Evolutionary conservation across 2,888 invertebrate species (phyloP).

Genomic region (Orthosia incerta): DNA sequence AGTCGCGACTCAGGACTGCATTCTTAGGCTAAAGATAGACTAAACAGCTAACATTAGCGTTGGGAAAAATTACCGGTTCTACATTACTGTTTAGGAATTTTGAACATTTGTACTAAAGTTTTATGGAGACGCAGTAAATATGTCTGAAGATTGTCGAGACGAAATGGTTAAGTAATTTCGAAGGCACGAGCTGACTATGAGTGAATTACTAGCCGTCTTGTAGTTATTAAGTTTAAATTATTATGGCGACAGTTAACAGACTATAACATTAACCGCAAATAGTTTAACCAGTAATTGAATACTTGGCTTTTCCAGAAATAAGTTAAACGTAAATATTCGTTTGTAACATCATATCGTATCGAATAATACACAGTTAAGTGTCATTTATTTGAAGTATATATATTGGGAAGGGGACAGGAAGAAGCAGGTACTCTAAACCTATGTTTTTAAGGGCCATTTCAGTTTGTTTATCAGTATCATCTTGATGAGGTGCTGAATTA

Average conservation of each 20-base stretch:
- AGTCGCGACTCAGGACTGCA: slow-evolving; percentile 38
- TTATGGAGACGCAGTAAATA: slow-evolving; percentile 15
- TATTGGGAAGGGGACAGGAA: no score
- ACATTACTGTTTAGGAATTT: slow-evolving; percentile 40
- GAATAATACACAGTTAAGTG: no score
- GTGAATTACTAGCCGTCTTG: background rate
- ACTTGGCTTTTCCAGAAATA: background rate
- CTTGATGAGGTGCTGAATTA: background rate
- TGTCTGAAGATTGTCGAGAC: slow-evolving; percentile 1
- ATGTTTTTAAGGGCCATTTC: background rate
- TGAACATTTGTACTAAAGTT: slow-evolving; percentile 31
- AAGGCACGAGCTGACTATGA: background rate
- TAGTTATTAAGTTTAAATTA: slow-evolving; percentile 10
- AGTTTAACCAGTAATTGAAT: background rate
- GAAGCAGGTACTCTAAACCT: no score
- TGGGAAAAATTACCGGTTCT: slow-evolving; percentile 59
- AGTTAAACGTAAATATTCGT: no score
- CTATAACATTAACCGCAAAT: background rate
- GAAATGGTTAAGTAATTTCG: slow-evolving; percentile 19
- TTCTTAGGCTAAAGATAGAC: slow-evolving; percentile 64
- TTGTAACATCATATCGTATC: no score
- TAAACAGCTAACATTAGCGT: slow-evolving; percentile 54
- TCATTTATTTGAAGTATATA: no score
- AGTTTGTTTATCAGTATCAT: background rate
- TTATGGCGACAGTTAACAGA: background rate